Evolutionary conservation across 2,113 vertebrate species (phyloP).

Genomic region (Glaucomys volans): DNA sequence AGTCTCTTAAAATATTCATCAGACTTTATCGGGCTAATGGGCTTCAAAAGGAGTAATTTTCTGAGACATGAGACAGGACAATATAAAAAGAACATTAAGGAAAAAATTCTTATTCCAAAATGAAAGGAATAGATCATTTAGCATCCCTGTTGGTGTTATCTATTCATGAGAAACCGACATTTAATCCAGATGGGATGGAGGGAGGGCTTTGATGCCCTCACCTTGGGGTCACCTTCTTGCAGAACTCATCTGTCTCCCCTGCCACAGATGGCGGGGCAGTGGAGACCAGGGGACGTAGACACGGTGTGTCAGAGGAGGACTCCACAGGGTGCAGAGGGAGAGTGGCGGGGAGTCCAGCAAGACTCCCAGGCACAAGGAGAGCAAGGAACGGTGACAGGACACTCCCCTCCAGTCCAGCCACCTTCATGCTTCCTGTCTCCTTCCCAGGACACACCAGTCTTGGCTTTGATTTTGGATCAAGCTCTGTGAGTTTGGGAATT

Average conservation of each 20-base stretch:
- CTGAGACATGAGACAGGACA: constrained; percentile 75
- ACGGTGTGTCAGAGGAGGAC: background rate
- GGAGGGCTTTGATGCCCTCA: constrained; percentile 65
- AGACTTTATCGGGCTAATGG: constrained; percentile 72
- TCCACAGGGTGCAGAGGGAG: background rate
- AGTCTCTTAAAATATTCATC: constrained; percentile 73
- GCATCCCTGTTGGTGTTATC: constrained; percentile 72
- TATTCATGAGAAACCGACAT: constrained; percentile 81
- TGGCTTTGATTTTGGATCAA: background rate
- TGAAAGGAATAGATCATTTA: constrained; percentile 80
- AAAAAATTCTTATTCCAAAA: constrained; percentile 76
- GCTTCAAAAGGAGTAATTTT: constrained; percentile 77
- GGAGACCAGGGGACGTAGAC: background rate
- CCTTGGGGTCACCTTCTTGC: constrained; percentile 87
- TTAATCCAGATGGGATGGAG: constrained; percentile 53
- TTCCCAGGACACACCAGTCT: background rate
- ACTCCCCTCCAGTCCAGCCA: background rate
- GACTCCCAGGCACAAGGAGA: background rate
- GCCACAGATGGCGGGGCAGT: background rate
- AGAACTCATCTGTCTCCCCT: constrained; percentile 79
- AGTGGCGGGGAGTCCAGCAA: background rate
- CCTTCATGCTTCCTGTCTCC: background rate
- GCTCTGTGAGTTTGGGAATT: background rate
- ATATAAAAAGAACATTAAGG: constrained; percentile 80
- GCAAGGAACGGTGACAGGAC: background rate